phyloP scores from a whole-genome alignment of 2,797 vertebrate genomes.

The Darevskia nairensis region DNA sequence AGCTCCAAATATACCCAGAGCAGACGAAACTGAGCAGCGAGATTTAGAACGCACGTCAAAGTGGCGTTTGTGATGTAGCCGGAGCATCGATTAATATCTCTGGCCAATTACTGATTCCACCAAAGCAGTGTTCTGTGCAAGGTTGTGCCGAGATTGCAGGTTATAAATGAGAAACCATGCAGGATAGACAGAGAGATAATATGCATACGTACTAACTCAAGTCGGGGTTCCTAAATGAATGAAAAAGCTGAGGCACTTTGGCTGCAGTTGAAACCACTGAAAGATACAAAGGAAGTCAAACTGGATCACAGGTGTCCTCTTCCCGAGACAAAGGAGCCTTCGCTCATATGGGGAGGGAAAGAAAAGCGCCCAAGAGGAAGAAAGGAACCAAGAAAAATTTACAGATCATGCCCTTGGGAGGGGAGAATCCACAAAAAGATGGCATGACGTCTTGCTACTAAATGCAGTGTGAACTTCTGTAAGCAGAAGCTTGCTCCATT shows the following conservation, averaged over 20 bases:
- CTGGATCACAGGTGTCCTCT: conserved; percentile 7
- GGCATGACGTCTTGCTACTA: not conserved
- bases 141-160: conserved; percentile 18
- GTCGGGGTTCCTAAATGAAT: conserved; percentile 44
- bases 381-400: conserved; percentile 23
- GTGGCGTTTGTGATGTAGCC: conserved; percentile 31
- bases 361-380: conserved; percentile 2
- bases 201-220: not conserved
- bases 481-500: not conserved
- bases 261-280: conserved; percentile 37
- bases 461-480: not conserved
- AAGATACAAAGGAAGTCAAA: conserved; percentile 54
- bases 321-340: not conserved
- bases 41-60: fast-evolving
- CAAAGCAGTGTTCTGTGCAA: conserved; percentile 24
- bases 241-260: conserved; percentile 49
- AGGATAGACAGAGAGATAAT: conserved; percentile 13
- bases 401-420: not conserved
- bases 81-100: not conserved
- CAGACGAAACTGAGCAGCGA: conserved; percentile 18
- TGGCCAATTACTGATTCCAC: not conserved
- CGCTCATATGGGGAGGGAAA: not conserved
- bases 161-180: not conserved
- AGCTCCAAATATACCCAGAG: not conserved
- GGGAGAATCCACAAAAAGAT: not conserved